Conservation (phyloP, 2,888 invertebrate species). For the Onchidella celtica region DNA sequence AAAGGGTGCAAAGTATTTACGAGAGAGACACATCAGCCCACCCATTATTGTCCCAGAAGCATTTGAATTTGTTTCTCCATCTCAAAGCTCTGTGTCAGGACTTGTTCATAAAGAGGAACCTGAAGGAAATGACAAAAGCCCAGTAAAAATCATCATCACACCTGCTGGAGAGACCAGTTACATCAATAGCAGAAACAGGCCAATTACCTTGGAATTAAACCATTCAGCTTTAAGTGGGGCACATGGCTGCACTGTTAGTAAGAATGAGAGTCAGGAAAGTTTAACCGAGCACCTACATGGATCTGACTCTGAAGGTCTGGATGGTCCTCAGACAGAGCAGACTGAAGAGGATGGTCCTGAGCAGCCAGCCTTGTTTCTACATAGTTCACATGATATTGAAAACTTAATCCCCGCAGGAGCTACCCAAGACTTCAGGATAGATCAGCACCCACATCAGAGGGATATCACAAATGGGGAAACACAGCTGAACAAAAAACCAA, state of each 20-base stretch:
- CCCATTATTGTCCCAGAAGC: background rate
- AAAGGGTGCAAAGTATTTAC: background rate
- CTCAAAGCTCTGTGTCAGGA: background rate
- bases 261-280: background rate
- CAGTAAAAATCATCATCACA: no score
- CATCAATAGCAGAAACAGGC: no score
- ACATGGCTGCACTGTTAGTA: background rate
- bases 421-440: no score
- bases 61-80: conserved; percentile 21
- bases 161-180: no score
- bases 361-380: no score
- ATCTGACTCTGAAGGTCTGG: background rate
- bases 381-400: no score
- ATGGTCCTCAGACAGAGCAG: background rate
- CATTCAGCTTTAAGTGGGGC: background rate
- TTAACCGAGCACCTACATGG: background rate
- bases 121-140: no score
- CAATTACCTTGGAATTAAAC: background rate
- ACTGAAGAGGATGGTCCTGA: background rate
- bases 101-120: background rate
- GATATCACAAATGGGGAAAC: no score
- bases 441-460: no score
- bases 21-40: background rate
- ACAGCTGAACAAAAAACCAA: no score
- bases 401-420: no score